phyloP scores from a whole-genome alignment of 2,888 invertebrate genomes.

The Harpalus rubripes region DNA sequence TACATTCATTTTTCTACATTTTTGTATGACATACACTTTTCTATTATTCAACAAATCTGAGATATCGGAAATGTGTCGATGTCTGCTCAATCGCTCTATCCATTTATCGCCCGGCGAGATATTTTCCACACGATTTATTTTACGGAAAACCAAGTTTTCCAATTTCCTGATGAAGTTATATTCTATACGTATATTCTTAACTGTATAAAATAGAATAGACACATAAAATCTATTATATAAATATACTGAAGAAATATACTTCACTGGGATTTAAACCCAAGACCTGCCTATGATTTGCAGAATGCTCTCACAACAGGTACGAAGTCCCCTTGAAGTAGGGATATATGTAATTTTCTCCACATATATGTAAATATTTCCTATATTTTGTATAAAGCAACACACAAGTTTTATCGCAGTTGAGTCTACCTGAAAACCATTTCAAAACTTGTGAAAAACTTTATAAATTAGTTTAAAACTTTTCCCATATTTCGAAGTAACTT shows the following conservation, averaged over 20 bases:
- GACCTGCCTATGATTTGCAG: too few species aligned
- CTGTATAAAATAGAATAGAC: background rate
- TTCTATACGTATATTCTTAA: background rate
- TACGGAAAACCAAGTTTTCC: constrained; percentile 8
- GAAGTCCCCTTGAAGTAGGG: too few species aligned
- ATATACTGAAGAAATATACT: too few species aligned
- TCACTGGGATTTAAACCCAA: too few species aligned
- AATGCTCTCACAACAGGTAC: too few species aligned
- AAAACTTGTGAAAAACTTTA: background rate
- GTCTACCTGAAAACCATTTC: background rate
- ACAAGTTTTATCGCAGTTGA: background rate
- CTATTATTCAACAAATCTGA: background rate
- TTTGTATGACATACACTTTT: background rate
- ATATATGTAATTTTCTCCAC: background rate
- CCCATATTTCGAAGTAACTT: background rate
- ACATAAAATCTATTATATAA: background rate
- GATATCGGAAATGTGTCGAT: background rate
- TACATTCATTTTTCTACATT: too few species aligned
- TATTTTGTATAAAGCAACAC: background rate
- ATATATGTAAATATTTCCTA: background rate
- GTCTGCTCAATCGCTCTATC: constrained; percentile 12
- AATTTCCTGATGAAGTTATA: background rate
- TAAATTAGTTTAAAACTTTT: constrained; percentile 7
- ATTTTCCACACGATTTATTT: constrained; percentile 22
- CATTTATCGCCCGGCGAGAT: background rate